Evolutionary conservation across 2,797 vertebrate species (phyloP).

Genomic region (Chrosomus eos): DNA sequence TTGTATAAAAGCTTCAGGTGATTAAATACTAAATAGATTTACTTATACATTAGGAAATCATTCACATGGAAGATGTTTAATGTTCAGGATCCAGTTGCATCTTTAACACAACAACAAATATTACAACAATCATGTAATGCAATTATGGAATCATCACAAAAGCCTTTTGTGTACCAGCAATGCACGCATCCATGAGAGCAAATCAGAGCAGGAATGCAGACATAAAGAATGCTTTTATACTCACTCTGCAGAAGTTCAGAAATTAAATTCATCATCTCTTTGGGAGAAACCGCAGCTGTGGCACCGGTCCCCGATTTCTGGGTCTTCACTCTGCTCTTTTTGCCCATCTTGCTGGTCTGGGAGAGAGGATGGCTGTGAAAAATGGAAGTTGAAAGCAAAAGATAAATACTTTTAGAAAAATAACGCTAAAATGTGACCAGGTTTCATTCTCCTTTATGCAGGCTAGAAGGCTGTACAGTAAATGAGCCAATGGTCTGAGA

Average conservation of each 20-base stretch:
- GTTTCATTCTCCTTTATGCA: constrained; percentile 19
- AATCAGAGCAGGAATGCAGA: not conserved
- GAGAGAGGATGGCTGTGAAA: constrained; percentile 41
- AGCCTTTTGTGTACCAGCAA: not conserved
- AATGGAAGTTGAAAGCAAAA: not conserved
- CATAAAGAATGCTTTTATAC: constrained; percentile 60
- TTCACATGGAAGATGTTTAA: not conserved
- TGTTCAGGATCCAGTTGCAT: not conserved
- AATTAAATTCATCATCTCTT: constrained; percentile 94
- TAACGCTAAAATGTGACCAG: not conserved
- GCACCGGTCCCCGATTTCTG: constrained; percentile 93
- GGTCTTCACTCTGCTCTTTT: constrained; percentile 98
- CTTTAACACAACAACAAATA: not conserved
- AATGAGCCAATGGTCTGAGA: not conserved
- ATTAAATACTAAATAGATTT: not conserved
- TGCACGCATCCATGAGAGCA: not conserved
- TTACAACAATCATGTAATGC: not conserved
- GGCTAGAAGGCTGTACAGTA: not conserved
- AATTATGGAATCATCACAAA: not conserved
- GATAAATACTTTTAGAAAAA: not conserved
- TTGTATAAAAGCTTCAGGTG: not conserved
- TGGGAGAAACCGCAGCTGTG: constrained; percentile 84
- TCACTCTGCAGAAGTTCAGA: constrained; percentile 94
- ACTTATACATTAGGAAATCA: not conserved
- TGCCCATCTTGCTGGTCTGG: constrained; percentile 86